phyloP scores from a whole-genome alignment of 30 jellyfish, hydroid and myxozoan genomes.

The Aurelia sp. region DNA sequence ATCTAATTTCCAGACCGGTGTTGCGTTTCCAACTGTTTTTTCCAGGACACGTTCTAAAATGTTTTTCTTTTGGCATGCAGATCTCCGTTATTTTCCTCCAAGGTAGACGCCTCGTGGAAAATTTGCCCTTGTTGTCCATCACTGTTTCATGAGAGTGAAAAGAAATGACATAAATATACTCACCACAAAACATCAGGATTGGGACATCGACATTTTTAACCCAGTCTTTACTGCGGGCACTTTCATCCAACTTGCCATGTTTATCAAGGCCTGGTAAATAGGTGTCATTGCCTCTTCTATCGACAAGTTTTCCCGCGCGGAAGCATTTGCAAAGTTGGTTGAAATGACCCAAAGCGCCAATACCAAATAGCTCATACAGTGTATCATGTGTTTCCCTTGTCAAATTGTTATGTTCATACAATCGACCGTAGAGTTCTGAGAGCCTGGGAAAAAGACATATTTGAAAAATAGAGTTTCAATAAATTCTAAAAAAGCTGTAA shows the following conservation, averaged over 20 bases:
- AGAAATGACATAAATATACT: background rate
- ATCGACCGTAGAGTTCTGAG: slow-evolving; percentile 24
- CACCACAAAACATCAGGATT: slow-evolving; percentile 28
- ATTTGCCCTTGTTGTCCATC: too few species aligned
- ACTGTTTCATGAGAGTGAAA: too few species aligned
- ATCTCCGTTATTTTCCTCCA: too few species aligned
- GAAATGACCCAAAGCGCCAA: slow-evolving; percentile 25
- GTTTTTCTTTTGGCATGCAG: too few species aligned
- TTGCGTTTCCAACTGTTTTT: too few species aligned
- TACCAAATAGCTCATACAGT: slow-evolving; percentile 60
- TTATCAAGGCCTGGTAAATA: slow-evolving; percentile 51
- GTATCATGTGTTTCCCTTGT: slow-evolving; percentile 48
- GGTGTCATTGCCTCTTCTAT: slow-evolving; percentile 40
- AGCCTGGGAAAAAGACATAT: slow-evolving; percentile 18
- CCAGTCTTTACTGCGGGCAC: background rate
- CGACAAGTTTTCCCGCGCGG: slow-evolving; percentile 30
- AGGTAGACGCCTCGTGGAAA: too few species aligned
- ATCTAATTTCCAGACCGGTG: too few species aligned
- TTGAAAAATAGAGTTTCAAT: too few species aligned
- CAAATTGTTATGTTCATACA: slow-evolving; percentile 46
- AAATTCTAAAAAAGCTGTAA: too few species aligned
- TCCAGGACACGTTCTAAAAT: too few species aligned
- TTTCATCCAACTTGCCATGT: background rate
- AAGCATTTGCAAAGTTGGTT: slow-evolving; percentile 31
- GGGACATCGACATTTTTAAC: slow-evolving; percentile 21